Evolutionary conservation across 2,888 invertebrate species (phyloP).

Genomic region (Diabrotica balteata): DNA sequence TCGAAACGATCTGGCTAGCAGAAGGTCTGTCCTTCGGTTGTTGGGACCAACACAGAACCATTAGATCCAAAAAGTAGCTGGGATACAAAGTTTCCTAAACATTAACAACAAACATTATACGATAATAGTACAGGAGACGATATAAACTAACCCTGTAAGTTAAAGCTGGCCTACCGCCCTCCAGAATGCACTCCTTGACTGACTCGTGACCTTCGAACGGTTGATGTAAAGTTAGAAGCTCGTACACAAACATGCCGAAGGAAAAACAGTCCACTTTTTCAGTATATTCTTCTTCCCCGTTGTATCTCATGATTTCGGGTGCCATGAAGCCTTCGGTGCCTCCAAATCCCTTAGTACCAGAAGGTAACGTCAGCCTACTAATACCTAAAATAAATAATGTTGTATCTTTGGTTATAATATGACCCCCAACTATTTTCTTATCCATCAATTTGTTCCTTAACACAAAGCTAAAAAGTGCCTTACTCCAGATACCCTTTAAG

Average conservation of each 20-base stretch:
- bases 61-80: conserved; percentile 88
- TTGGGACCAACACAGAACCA: conserved; percentile 96
- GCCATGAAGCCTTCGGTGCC: conserved; percentile 99
- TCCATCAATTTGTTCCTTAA: no score
- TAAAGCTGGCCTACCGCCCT: conserved; percentile 90
- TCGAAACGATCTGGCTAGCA: conserved; percentile 92
- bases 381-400: conserved; percentile 66
- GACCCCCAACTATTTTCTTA: no score
- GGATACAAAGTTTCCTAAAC: conserved; percentile 80
- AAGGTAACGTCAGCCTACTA: conserved; percentile 85
- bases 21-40: conserved; percentile 87
- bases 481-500: no score
- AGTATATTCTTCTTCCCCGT: conserved; percentile 98
- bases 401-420: no score
- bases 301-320: conserved; percentile 97
- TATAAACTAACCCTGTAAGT: conserved; percentile 73
- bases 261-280: conserved; percentile 99
- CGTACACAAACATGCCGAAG: conserved; percentile 98
- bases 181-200: conserved; percentile 94
- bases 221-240: conserved; percentile 88
- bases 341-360: conserved; percentile 95
- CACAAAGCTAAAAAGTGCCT: no score
- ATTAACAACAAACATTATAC: neutral
- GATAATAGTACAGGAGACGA: no score
- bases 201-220: conserved; percentile 97